Base-by-base conservation (phyloP, 2,797 vertebrate genomes). In the Clarias fuscus region DNA sequence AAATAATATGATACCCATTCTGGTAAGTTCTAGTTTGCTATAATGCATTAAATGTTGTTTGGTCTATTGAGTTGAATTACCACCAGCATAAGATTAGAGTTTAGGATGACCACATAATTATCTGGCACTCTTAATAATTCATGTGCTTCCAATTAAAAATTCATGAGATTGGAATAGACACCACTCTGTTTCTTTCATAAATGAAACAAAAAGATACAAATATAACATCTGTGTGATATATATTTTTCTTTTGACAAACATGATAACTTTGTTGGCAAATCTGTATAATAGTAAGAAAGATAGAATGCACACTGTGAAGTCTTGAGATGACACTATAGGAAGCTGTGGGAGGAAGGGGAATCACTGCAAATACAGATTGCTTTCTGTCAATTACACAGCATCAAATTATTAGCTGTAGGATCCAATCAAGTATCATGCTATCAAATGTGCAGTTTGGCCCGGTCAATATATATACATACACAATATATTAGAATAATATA, bases 81-180 rank as follows among this genome's bases (percentile, higher is more conserved):
- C 73, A 17, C 73, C 15, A 27, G 18, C 27, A 6, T 56, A 76
- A 30, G 6, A 76, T 56, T 56, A 27, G 14, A 48, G 40, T 48
- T 48, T 48, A 48, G 22, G 48, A 56, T 76, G 48, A 8, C 18
- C n/a, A 56, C 24, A 10, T 27, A 76, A 76, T 53, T 53, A 43
- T 53, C 72, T 75, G 10, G n/a, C 72, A 27, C 22, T n/a, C 13
- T 75, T 75, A 48, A 75, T 75, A 75, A 75, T 75, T 24, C 72
- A 75, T 75, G 43, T n/a, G 43, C 72, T n/a, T 48, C 48, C 71
- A n/a, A 75, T 75, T 11, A 53, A 75, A 75, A 14, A 75, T 53
- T 75, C 72, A 75, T 53, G 43, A 75, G 72, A 53, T 75, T 53
- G 11, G 13, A 0, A n/a, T n/a, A 75, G 71, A n/a, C 20, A 48